phyloP scores from a whole-genome alignment of 2,113 vertebrate species.

The Leptosomus discolor region DNA sequence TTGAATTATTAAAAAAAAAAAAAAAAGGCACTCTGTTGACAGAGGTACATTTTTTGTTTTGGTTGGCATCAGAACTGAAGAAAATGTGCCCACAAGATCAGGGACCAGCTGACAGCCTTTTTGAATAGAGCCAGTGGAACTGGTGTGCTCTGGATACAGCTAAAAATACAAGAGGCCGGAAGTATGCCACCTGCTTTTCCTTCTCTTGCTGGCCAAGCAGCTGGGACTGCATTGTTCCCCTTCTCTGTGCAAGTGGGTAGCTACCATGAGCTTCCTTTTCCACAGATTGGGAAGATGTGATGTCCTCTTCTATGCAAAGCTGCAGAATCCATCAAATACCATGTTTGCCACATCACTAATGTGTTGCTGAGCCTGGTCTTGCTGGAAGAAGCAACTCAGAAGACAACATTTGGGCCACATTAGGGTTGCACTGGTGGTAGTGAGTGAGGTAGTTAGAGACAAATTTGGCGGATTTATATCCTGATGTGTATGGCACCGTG shows the following conservation, averaged over 20 bases:
- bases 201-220: background rate
- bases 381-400: background rate
- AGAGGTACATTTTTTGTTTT: background rate
- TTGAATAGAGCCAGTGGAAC: background rate
- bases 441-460: background rate
- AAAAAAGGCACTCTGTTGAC: background rate
- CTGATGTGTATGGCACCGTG: background rate
- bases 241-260: background rate
- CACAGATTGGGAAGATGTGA: background rate
- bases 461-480: background rate
- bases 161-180: background rate
- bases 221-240: background rate
- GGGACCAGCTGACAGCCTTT: background rate
- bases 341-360: background rate
- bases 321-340: background rate
- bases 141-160: background rate
- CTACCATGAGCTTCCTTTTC: background rate
- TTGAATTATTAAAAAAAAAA: too few relatives aligned
- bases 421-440: background rate
- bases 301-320: background rate
- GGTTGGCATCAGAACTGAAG: background rate
- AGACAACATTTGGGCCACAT: background rate
- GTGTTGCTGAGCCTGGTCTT: background rate
- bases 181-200: background rate
- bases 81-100: background rate